Conservation (phyloP, 2,797 vertebrate species). For the Adrianichthys oophorus region DNA sequence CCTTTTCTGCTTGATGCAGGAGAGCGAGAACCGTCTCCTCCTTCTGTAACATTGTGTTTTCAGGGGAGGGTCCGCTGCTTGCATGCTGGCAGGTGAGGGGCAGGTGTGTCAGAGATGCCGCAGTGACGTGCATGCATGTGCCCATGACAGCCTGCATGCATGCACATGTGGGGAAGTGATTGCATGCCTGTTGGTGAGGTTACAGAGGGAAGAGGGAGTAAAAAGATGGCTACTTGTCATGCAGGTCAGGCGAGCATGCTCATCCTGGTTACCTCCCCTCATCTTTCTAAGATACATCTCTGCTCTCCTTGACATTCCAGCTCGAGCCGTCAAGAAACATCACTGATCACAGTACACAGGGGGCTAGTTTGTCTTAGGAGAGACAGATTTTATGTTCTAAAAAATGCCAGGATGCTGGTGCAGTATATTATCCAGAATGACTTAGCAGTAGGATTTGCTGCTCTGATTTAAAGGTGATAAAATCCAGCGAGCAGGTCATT, state of each 20-base stretch:
- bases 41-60: neutral
- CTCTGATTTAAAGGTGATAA: slow-evolving; percentile 25
- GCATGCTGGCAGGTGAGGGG: slow-evolving; percentile 48
- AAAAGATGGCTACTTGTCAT: slow-evolving; percentile 76
- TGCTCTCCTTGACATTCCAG: slow-evolving; percentile 42
- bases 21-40: slow-evolving; percentile 4
- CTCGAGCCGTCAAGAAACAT: slow-evolving; percentile 59
- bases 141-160: slow-evolving; percentile 5
- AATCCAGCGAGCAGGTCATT: slow-evolving; percentile 21
- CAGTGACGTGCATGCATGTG: slow-evolving; percentile 22
- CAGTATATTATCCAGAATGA: slow-evolving; percentile 40
- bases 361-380: slow-evolving; percentile 43
- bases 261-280: slow-evolving; percentile 21
- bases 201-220: slow-evolving; percentile 45
- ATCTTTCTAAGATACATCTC: slow-evolving; percentile 27
- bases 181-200: slow-evolving; percentile 28
- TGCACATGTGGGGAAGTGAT: slow-evolving; percentile 3
- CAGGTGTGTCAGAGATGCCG: slow-evolving; percentile 61
- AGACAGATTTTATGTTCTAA: slow-evolving; percentile 47
- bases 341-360: slow-evolving; percentile 28
- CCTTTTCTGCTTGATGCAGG: neutral
- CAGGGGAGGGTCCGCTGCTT: slow-evolving; percentile 10
- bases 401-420: slow-evolving; percentile 49
- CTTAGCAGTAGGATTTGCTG: slow-evolving; percentile 6
- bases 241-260: slow-evolving; percentile 63